phyloP scores from a whole-genome alignment of 2,797 vertebrate species.

The Chelon auratus region DNA sequence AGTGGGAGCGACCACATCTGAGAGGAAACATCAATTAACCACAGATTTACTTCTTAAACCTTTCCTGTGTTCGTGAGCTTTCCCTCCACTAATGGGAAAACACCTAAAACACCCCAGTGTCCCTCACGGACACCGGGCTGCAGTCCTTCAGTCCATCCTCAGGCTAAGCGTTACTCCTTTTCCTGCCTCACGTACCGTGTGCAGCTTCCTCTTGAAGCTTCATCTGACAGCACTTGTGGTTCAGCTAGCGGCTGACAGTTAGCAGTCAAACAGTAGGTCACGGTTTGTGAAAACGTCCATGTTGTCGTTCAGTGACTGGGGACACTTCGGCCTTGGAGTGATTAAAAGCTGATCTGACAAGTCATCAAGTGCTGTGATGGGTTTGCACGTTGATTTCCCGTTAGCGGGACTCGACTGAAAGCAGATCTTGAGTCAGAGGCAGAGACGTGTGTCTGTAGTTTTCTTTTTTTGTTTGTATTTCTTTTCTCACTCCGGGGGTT shows the following conservation, averaged over 20 bases:
- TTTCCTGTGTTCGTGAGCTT: slow-evolving; percentile 5
- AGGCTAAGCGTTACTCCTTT: slow-evolving; percentile 16
- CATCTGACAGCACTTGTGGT: not conserved
- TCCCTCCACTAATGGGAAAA: slow-evolving; percentile 10
- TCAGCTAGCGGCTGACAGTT: not conserved
- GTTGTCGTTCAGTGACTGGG: not conserved
- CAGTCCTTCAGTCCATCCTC: slow-evolving; percentile 40
- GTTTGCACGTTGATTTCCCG: slow-evolving; percentile 4
- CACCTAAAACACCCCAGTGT: not conserved
- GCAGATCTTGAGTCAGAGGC: slow-evolving; percentile 10
- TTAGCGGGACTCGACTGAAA: slow-evolving; percentile 36
- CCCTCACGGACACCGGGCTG: slow-evolving; percentile 31
- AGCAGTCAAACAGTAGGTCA: slow-evolving; percentile 11
- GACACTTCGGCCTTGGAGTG: not conserved
- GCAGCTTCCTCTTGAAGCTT: slow-evolving; percentile 8
- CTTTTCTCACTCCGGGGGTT: no score
- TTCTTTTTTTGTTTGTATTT: no score
- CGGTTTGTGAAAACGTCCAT: not conserved
- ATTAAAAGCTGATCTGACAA: slow-evolving; percentile 30
- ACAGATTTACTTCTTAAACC: slow-evolving; percentile 5
- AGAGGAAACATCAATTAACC: not conserved
- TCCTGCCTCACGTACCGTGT: not conserved
- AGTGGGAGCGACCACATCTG: slow-evolving; percentile 16
- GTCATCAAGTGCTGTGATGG: not conserved
- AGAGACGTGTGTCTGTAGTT: slow-evolving; percentile 1